Evolutionary conservation across 2,888 invertebrate species (phyloP).

Genomic region (Cylloceria caligata): DNA sequence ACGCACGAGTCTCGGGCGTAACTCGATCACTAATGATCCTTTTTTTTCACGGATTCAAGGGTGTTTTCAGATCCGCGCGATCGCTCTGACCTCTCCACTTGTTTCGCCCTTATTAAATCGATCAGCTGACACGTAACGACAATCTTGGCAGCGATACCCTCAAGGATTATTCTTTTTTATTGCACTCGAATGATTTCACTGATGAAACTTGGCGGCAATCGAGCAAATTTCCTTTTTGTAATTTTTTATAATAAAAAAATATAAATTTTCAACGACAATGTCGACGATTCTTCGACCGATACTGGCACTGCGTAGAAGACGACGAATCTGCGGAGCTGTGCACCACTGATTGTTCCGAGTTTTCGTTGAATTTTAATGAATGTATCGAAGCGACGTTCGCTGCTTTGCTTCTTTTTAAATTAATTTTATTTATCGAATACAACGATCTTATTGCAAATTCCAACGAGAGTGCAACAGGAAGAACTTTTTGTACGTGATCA

Average conservation of each 20-base stretch:
- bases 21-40: conserved; percentile 24
- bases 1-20: conserved; percentile 42
- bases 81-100: not conserved
- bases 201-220: not conserved
- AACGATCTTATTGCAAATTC: not conserved
- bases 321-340: conserved; percentile 22
- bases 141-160: not conserved
- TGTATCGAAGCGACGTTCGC: not conserved
- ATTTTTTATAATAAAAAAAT: not conserved
- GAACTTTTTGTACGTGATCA: conserved; percentile 29
- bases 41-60: not conserved
- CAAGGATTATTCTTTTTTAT: not conserved
- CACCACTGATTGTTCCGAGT: conserved; percentile 3
- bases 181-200: conserved; percentile 5
- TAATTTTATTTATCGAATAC: no score
- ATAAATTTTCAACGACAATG: not conserved
- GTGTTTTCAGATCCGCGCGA: not conserved
- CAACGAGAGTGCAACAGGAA: conserved; percentile 21
- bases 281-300: conserved; percentile 2
- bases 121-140: conserved; percentile 46
- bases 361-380: not conserved
- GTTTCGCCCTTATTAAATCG: conserved; percentile 31
- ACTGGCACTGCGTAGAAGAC: conserved; percentile 21
- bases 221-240: not conserved
- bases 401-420: not conserved